Evolutionary conservation across 2,797 vertebrate species (phyloP).

Genomic region (Rhyacichthys aspro): DNA sequence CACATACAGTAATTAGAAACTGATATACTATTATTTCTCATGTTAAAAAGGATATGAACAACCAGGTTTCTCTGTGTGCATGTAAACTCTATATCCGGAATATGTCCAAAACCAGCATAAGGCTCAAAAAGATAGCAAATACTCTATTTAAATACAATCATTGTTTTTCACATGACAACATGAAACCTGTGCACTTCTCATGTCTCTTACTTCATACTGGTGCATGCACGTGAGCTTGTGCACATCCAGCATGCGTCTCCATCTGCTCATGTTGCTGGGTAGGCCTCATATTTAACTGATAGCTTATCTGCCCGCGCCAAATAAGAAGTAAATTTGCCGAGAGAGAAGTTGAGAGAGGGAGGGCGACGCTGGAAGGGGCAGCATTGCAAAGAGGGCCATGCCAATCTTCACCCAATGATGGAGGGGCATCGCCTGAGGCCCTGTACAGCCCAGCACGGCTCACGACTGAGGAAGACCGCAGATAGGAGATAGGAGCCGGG

Average conservation of each 20-base stretch:
- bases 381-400: conserved; percentile 22
- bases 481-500: conserved; percentile 10
- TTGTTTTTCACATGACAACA: neutral
- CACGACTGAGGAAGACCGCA: conserved; percentile 33
- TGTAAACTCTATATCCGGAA: neutral
- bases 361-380: conserved; percentile 32
- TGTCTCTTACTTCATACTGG: neutral
- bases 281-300: conserved; percentile 51
- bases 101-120: neutral
- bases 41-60: too few species aligned
- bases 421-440: conserved; percentile 14
- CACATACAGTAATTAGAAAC: too few species aligned
- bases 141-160: neutral
- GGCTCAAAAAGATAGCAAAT: too few species aligned
- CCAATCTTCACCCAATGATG: conserved; percentile 41
- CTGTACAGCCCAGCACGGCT: conserved; percentile 19
- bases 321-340: conserved; percentile 54
- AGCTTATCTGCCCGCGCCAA: conserved; percentile 55
- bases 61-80: neutral
- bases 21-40: too few species aligned
- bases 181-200: neutral
- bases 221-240: neutral
- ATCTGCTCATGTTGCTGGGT: conserved; percentile 24
- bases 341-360: conserved; percentile 38
- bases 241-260: conserved; percentile 13